Evolutionary conservation across 2,888 invertebrate genomes (phyloP).

Genomic region (Notocelia uddmanniana): DNA sequence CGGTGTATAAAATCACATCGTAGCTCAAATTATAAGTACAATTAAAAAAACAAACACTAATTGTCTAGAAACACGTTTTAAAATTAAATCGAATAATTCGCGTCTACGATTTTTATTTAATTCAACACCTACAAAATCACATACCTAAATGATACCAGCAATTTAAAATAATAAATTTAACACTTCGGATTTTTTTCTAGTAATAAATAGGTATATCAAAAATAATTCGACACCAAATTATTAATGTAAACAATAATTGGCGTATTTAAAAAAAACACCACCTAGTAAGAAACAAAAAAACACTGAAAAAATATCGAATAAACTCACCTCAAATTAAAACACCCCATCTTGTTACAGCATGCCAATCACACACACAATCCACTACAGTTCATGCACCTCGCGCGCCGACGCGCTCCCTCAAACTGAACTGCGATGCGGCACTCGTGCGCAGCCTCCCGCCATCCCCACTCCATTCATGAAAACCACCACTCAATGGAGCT

Average conservation of each 20-base stretch:
- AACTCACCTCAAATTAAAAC: conserved; percentile 73
- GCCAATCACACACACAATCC: conserved; percentile 51
- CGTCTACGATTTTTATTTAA: not conserved
- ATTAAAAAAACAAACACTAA: not conserved
- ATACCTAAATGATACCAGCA: too few relatives aligned
- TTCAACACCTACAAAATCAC: not conserved
- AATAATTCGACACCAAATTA: not conserved
- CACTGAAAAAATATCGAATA: conserved; percentile 24
- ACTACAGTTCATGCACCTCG: conserved; percentile 54
- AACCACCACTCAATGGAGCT: conserved; percentile 68
- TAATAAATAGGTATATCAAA: not conserved
- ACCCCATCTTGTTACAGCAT: conserved; percentile 76
- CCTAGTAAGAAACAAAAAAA: not conserved
- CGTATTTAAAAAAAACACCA: not conserved
- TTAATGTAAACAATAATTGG: not conserved
- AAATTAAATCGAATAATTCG: not conserved
- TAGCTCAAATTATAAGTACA: too few relatives aligned
- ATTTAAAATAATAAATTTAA: too few relatives aligned
- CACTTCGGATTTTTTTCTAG: too few relatives aligned
- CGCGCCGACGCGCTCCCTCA: conserved; percentile 66
- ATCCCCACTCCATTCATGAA: conserved; percentile 75
- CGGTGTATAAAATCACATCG: too few relatives aligned
- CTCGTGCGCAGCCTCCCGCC: conserved; percentile 66
- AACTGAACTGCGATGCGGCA: conserved; percentile 52
- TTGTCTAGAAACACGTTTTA: not conserved